Conservation (phyloP, 2,113 vertebrate genomes). For the Excalfactoria chinensis region DNA sequence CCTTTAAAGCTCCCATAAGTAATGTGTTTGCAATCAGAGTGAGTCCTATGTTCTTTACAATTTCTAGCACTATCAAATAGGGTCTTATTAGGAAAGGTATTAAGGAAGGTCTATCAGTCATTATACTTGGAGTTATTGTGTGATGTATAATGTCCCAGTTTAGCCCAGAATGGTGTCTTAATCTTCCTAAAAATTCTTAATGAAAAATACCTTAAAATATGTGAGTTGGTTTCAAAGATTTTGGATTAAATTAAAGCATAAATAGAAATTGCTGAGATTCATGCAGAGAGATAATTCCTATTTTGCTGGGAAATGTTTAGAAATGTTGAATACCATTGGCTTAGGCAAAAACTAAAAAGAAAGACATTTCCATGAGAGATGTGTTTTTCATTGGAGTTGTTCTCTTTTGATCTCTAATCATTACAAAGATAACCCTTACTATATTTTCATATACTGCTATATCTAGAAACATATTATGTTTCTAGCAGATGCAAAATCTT, state of each 20-base stretch:
- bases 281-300: neutral
- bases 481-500: neutral
- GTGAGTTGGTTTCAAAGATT: neutral
- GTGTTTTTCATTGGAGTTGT: neutral
- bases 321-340: neutral
- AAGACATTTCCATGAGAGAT: neutral
- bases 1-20: neutral
- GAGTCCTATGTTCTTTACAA: neutral
- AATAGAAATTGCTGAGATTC: neutral
- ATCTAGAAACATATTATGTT: neutral
- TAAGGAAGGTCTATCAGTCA: neutral
- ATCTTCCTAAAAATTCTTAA: neutral
- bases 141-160: neutral
- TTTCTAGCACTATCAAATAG: neutral
- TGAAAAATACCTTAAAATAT: neutral
- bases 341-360: neutral
- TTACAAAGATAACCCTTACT: neutral
- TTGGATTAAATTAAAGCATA: neutral
- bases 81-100: neutral
- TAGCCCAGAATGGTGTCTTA: neutral
- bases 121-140: neutral
- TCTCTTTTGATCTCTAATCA: neutral
- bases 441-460: neutral
- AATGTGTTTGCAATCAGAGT: neutral
- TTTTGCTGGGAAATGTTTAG: neutral